phyloP scores from a whole-genome alignment of 2,888 invertebrate genomes.

The Noctua pronuba region DNA sequence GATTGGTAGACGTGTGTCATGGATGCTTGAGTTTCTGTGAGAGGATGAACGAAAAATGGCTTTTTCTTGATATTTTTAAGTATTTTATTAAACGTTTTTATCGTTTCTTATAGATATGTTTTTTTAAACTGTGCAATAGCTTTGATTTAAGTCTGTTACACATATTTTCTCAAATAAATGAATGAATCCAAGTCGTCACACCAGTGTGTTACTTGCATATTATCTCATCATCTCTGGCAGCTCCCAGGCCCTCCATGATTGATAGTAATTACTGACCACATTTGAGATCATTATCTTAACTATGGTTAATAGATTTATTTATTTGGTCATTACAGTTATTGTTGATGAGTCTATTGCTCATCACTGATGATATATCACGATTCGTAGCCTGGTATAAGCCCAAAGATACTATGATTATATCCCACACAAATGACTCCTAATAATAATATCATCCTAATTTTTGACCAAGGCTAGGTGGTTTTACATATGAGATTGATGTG shows the following conservation, averaged over 20 bases:
- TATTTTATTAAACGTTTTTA: too few species aligned
- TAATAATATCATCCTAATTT: not conserved
- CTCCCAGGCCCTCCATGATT: slow-evolving; percentile 47
- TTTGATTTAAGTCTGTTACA: too few species aligned
- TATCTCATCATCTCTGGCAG: not conserved
- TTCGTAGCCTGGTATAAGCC: not conserved
- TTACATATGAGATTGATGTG: too few species aligned
- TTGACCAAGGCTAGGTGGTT: too few species aligned
- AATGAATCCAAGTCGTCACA: not conserved
- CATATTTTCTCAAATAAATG: not conserved
- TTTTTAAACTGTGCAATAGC: too few species aligned
- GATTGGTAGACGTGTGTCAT: too few species aligned
- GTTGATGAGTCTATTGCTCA: not conserved
- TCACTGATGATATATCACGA: too few species aligned
- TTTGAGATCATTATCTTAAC: slow-evolving; percentile 47
- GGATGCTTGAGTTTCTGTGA: too few species aligned
- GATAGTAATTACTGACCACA: slow-evolving; percentile 26
- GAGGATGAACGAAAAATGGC: too few species aligned
- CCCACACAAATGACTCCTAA: not conserved
- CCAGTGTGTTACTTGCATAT: too few species aligned
- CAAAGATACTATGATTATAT: not conserved
- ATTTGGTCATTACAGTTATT: slow-evolving; percentile 17
- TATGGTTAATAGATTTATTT: slow-evolving; percentile 41
- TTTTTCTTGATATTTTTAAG: too few species aligned
- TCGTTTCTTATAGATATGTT: too few species aligned